A percentile compares a stretch with the other conserved stretches of the same genome.
Evolutionary conservation across 2,888 invertebrate genomes (phyloP).

Genomic region (Pelosia muscerda): DNA sequence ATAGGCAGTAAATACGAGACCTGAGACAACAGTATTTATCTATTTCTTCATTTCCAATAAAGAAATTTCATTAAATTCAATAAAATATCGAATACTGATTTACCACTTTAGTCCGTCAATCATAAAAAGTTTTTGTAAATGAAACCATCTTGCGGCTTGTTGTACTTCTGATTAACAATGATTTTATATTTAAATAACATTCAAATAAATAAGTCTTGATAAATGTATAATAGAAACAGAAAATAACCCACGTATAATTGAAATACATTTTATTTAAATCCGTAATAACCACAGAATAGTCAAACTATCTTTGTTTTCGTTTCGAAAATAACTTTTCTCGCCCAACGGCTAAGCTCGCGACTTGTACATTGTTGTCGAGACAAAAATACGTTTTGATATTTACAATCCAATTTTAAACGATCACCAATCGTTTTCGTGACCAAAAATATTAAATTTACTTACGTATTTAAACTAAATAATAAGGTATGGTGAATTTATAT

Average conservation of each 20-base stretch:
- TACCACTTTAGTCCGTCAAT: background rate
- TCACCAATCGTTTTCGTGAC: conserved; percentile 22
- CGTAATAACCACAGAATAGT: conserved; percentile 42
- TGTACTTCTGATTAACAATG: background rate
- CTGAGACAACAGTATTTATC: background rate
- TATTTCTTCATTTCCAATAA: background rate
- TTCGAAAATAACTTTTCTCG: conserved; percentile 54
- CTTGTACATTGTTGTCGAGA: conserved; percentile 66
- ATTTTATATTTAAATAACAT: conserved; percentile 6
- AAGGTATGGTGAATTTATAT: conserved; percentile 27
- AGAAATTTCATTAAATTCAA: background rate
- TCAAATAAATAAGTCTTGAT: background rate
- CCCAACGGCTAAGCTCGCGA: conserved; percentile 68
- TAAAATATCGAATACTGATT: background rate
- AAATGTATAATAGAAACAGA: conserved; percentile 5
- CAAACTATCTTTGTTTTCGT: conserved; percentile 44
- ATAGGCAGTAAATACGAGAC: background rate
- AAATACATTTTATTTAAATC: conserved; percentile 25
- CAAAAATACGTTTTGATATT: conserved; percentile 50
- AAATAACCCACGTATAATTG: background rate
- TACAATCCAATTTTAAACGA: conserved; percentile 24
- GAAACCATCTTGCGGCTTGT: background rate
- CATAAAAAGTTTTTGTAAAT: background rate
- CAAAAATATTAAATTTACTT: conserved; percentile 38
- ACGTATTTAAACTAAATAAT: conserved; percentile 42